Conservation (phyloP, 2,113 vertebrate genomes). For the Petromus typicus region DNA sequence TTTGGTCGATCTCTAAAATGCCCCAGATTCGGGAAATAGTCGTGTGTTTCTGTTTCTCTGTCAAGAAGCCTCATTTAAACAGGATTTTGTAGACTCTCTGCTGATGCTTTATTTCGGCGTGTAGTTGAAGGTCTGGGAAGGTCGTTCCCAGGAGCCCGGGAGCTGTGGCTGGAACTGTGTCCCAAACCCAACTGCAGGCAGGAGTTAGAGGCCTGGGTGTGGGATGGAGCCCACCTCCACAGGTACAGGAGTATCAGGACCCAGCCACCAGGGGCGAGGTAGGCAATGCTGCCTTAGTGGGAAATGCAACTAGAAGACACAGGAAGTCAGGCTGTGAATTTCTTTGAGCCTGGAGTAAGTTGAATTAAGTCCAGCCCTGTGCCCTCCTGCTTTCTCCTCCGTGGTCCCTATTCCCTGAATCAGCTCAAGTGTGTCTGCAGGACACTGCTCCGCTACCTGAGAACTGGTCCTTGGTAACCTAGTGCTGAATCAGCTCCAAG, state of each 20-base stretch:
- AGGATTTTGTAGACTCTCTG: background rate
- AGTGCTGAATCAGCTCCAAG: background rate
- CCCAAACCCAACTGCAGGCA: background rate
- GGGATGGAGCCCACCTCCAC: background rate
- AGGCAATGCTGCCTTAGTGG: background rate
- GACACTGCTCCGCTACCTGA: background rate
- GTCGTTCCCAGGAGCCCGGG: background rate
- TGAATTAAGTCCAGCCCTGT: too few relatives aligned
- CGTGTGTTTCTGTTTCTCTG: conserved; percentile 67
- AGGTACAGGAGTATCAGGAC: background rate
- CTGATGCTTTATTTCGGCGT: background rate
- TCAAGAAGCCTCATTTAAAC: conserved; percentile 42
- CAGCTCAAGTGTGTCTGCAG: background rate
- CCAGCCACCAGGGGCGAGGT: background rate
- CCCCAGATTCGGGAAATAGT: conserved; percentile 63
- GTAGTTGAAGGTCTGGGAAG: background rate
- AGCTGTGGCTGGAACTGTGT: background rate
- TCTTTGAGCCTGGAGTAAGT: background rate
- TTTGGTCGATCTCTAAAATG: conserved; percentile 60
- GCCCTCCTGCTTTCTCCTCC: background rate
- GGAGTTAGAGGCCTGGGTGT: fast-evolving
- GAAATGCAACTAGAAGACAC: background rate
- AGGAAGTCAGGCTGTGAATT: background rate
- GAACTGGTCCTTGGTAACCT: background rate
- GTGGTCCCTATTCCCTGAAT: fast-evolving